phyloP scores from a whole-genome alignment of 2,888 invertebrate species.

The Cephus rjabovi region DNA sequence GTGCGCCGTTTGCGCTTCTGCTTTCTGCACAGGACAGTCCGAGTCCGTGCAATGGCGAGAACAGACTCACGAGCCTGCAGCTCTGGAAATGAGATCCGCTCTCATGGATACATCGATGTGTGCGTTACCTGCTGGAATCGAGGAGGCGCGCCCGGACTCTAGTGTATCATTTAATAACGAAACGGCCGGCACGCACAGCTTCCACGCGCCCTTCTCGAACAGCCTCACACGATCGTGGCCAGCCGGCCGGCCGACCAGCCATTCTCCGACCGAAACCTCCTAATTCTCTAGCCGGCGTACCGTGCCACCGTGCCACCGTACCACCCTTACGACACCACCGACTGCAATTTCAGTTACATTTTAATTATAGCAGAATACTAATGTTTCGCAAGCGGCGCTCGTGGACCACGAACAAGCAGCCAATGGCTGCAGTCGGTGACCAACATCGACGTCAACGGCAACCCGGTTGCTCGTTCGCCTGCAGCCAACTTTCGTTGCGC shows the following conservation, averaged over 20 bases:
- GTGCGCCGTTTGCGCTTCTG: too few species aligned
- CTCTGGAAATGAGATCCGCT: too few species aligned
- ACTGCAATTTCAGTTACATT: conserved; percentile 58
- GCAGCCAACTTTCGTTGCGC: conserved; percentile 17
- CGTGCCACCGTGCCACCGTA: too few species aligned
- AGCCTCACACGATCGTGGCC: too few species aligned
- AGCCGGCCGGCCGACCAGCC: conserved; percentile 1
- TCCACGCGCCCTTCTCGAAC: neutral
- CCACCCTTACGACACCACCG: conserved; percentile 31
- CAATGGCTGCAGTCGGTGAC: conserved; percentile 29
- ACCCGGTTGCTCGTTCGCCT: too few species aligned
- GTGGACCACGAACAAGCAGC: conserved; percentile 27
- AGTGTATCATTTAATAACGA: conserved; percentile 21
- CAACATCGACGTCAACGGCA: neutral
- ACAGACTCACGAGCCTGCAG: too few species aligned
- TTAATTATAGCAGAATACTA: conserved; percentile 63
- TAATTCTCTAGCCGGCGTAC: conserved; percentile 9
- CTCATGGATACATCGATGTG: too few species aligned
- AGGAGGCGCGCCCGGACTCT: too few species aligned
- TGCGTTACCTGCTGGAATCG: too few species aligned
- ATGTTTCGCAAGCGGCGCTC: conserved; percentile 51
- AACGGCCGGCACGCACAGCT: neutral
- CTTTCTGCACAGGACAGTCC: too few species aligned
- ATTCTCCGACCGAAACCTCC: conserved; percentile 3
- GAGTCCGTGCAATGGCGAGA: too few species aligned